Evolutionary conservation across 2,888 invertebrate genomes (phyloP).

Genomic region (Nemapogon koenigi): DNA sequence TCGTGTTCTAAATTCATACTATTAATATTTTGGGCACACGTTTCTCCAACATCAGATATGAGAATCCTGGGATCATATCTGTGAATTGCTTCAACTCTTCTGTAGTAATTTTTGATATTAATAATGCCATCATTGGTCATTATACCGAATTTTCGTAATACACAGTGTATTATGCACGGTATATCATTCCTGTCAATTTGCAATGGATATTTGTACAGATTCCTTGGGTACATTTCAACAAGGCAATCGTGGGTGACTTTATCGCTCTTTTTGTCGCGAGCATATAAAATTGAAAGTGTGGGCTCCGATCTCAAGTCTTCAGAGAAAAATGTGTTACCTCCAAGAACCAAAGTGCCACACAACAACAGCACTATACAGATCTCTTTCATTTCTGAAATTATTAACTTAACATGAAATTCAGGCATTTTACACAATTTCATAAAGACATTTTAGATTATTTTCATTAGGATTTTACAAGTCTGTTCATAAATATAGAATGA

Average conservation of each 20-base stretch:
- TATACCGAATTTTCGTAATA: slow-evolving; percentile 52
- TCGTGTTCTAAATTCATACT: slow-evolving; percentile 53
- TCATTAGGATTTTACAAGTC: too few relatives aligned
- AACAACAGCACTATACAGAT: too few relatives aligned
- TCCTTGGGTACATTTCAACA: slow-evolving; percentile 50
- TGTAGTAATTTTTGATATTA: slow-evolving; percentile 50
- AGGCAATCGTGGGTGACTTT: slow-evolving; percentile 41
- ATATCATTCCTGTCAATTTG: slow-evolving; percentile 47
- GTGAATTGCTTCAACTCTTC: slow-evolving; percentile 48
- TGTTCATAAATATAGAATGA: too few relatives aligned
- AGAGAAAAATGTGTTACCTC: slow-evolving; percentile 41
- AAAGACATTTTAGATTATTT: too few relatives aligned
- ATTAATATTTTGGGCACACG: slow-evolving; percentile 51
- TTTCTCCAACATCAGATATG: slow-evolving; percentile 55
- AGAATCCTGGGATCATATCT: slow-evolving; percentile 49
- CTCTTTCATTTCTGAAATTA: too few relatives aligned
- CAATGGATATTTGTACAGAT: slow-evolving; percentile 46
- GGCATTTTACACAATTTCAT: too few relatives aligned
- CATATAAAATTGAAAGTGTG: slow-evolving; percentile 45
- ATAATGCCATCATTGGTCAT: slow-evolving; percentile 51
- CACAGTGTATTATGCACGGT: slow-evolving; percentile 54
- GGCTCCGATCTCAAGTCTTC: slow-evolving; percentile 43
- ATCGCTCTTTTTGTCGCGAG: slow-evolving; percentile 46
- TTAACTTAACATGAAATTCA: too few relatives aligned
- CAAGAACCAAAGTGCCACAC: too few relatives aligned